phyloP scores from a whole-genome alignment of 1,140 invertebrate species.

The Heliconius congener region DNA sequence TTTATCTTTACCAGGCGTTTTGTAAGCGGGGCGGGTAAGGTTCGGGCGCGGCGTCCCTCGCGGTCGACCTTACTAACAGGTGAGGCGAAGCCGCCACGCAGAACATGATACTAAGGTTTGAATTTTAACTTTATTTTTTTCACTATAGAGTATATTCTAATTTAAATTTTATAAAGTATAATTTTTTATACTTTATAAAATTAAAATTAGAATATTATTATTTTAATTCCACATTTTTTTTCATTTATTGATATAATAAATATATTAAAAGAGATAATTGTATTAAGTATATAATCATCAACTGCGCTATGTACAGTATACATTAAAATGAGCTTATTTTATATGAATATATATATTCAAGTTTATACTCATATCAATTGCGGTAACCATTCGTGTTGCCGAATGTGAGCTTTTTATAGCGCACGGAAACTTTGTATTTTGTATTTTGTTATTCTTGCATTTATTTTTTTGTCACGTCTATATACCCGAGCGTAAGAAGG shows the following conservation, averaged over 20 bases:
- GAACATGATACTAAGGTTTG: conserved; percentile 80
- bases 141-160: conserved; percentile 15
- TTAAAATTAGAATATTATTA: too few species aligned
- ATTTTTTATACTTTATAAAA: too few species aligned
- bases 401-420: conserved; percentile 46
- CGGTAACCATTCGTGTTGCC: conserved; percentile 5
- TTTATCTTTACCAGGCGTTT: conserved; percentile 57
- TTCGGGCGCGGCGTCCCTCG: conserved; percentile 64
- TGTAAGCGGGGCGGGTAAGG: conserved; percentile 54
- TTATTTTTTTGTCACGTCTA: conserved; percentile 43
- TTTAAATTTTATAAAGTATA: not conserved
- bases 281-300: conserved; percentile 48
- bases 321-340: not conserved
- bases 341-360: not conserved
- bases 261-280: conserved; percentile 53
- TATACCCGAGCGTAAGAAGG: conserved; percentile 37
- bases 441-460: conserved; percentile 38
- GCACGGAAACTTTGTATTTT: conserved; percentile 41
- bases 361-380: not conserved
- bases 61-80: conserved; percentile 79
- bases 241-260: not conserved
- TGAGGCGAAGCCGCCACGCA: conserved; percentile 76
- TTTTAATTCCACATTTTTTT: not conserved
- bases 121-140: conserved; percentile 70
- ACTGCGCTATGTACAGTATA: not conserved